Conservation (phyloP, 2,888 invertebrate genomes). For the Cylloceria caligata region DNA sequence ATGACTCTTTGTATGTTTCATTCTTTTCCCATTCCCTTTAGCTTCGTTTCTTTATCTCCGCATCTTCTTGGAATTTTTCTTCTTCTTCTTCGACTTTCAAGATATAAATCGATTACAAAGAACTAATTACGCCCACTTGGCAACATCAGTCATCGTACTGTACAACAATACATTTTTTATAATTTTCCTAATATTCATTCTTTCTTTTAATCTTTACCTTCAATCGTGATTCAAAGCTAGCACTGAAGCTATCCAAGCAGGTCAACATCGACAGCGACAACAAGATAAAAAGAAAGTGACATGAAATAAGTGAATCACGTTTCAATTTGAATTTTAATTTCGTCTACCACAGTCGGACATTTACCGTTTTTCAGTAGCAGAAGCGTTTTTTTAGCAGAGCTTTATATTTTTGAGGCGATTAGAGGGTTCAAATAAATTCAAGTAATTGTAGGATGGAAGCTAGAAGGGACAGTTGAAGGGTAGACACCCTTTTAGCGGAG, state of each 20-base stretch:
- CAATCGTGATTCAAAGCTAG: constrained; percentile 46
- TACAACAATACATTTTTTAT: constrained; percentile 54
- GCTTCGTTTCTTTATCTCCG: constrained; percentile 45
- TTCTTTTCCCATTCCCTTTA: background rate
- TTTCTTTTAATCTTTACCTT: constrained; percentile 18
- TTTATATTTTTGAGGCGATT: constrained; percentile 44
- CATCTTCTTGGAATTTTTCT: constrained; percentile 28
- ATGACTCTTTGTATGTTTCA: constrained; percentile 45
- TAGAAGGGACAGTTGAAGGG: background rate
- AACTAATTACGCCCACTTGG: constrained; percentile 63
- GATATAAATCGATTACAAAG: constrained; percentile 58
- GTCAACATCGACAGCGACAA: background rate
- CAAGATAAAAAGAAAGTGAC: background rate
- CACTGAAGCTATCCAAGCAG: background rate
- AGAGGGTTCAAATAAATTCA: constrained; percentile 53
- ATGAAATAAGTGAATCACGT: constrained; percentile 2
- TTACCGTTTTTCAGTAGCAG: background rate
- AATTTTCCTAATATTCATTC: constrained; percentile 4
- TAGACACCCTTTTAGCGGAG: constrained; percentile 16
- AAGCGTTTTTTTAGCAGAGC: constrained; percentile 18
- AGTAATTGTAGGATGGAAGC: constrained; percentile 44
- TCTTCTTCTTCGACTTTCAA: constrained; percentile 20
- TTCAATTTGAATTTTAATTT: constrained; percentile 41
- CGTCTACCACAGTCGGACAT: background rate
- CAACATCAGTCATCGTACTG: constrained; percentile 31